A percentile compares a stretch with the other conserved stretches of the same genome.
phyloP scores from a whole-genome alignment of 2,113 vertebrate species.

The Noctilio leporinus region DNA sequence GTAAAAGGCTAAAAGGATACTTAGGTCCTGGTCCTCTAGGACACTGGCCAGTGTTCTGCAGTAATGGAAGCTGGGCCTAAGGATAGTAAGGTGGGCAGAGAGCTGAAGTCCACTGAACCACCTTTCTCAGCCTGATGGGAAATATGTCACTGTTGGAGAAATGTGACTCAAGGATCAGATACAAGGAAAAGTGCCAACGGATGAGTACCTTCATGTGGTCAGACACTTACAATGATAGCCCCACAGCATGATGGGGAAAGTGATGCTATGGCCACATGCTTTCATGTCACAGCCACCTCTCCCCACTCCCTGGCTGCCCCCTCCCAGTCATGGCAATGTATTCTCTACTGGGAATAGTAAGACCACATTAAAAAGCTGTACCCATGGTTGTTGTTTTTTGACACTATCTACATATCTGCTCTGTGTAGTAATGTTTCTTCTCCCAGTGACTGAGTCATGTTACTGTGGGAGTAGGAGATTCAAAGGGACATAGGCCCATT shows the following conservation, averaged over 20 bases:
- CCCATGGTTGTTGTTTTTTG: background rate
- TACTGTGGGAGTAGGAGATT: background rate
- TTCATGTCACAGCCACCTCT: background rate
- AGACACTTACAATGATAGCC: background rate
- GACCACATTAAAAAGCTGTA: background rate
- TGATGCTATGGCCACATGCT: background rate
- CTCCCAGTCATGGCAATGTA: background rate
- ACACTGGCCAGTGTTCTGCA: background rate
- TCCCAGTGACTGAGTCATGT: background rate
- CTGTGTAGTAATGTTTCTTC: background rate
- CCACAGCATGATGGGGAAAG: background rate
- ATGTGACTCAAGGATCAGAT: background rate
- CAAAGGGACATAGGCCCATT: no score
- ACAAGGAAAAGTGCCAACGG: background rate
- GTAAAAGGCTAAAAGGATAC: no score
- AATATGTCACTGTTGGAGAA: background rate
- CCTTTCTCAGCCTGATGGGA: background rate
- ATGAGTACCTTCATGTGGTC: background rate
- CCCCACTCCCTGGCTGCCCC: background rate
- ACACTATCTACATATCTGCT: background rate
- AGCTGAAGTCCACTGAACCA: background rate
- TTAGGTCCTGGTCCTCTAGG: no score
- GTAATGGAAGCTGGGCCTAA: background rate
- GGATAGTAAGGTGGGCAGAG: background rate
- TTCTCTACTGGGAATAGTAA: background rate